phyloP scores from a whole-genome alignment of 1,140 invertebrate genomes.

The Charaxes varanes region DNA sequence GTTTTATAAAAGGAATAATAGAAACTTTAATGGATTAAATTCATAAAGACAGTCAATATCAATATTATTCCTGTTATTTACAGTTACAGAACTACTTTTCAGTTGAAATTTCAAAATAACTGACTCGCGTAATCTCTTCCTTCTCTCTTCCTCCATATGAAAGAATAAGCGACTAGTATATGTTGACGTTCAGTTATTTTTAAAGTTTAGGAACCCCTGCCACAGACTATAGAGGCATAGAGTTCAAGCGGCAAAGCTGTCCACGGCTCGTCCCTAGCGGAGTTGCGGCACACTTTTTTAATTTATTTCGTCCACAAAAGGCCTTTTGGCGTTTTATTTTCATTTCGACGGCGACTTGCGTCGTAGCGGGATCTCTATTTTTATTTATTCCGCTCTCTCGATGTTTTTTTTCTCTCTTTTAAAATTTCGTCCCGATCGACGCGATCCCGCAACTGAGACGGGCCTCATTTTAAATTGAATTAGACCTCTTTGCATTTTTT shows the following conservation, averaged over 20 bases:
- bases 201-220: too few species aligned
- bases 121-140: too few species aligned
- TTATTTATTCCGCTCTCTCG: slow-evolving; percentile 68
- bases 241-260: slow-evolving; percentile 27
- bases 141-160: too few species aligned
- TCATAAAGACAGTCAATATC: too few species aligned
- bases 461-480: slow-evolving; percentile 73
- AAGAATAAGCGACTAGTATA: too few species aligned
- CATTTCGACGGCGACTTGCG: slow-evolving; percentile 73
- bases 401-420: slow-evolving; percentile 59
- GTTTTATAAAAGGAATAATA: too few species aligned
- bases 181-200: too few species aligned
- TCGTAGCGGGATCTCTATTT: slow-evolving; percentile 73
- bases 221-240: too few species aligned
- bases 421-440: slow-evolving; percentile 68
- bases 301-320: slow-evolving; percentile 73
- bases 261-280: slow-evolving; percentile 43
- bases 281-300: slow-evolving; percentile 71
- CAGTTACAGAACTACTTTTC: too few species aligned
- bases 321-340: slow-evolving; percentile 69
- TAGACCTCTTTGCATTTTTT: slow-evolving; percentile 58
- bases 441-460: slow-evolving; percentile 61
- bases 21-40: too few species aligned
- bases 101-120: too few species aligned
- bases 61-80: too few species aligned